Evolutionary conservation across 2,888 invertebrate species (phyloP), one percentile per base, ranked within the genome.

Genomic region (Tethea ocularis): DNA sequence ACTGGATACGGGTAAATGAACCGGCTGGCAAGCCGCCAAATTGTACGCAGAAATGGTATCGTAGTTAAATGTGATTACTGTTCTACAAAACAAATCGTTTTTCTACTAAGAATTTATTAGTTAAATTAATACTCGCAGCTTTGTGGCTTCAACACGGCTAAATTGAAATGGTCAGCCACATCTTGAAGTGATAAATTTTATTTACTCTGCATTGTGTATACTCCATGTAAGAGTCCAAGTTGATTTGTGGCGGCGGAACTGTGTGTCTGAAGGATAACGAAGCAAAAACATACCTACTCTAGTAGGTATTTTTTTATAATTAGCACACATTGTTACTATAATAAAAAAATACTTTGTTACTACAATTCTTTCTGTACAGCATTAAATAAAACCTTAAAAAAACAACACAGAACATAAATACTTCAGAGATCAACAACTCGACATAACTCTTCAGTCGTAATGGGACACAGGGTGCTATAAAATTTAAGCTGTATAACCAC

Each of bases 11-110:
- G 75, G 83, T 80, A 83, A 86, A 84, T 79, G 84, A 85, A 85
- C 81, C 61, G 56, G 52, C 75, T 90, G 89, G 89, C 81, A 24
- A 26, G 10, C 17, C 63, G 89, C 89, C 89, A 89, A 78, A 66
- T 58, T 33, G 65, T 60, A 60, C 64, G 72, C 61, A 57, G 61
- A 69, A 68, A 71, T 72, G 59, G 61, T 58, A 51, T 55, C 10
- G 41, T 36, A 24, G 29, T 52, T 54, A 61, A 56, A 33, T n/a
- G 54, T 54, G 33, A 54, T 54, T 54, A 54, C 54, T 15, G 33
- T 33, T 54, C 17, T 54, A 33, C 46, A 20, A 46, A 46, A 46
- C 46, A n/a, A 17, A 41, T 46, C n/a, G 20, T 46, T 46, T 20
- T 22, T 54, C 33, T 22, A 54, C 33, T 20, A 10, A 29, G 17